These are phyloP conservation scores for Oryzias javanicus DNA, from an alignment of 2,113 vertebrate species.

Conservation along the genomic window DNA sequence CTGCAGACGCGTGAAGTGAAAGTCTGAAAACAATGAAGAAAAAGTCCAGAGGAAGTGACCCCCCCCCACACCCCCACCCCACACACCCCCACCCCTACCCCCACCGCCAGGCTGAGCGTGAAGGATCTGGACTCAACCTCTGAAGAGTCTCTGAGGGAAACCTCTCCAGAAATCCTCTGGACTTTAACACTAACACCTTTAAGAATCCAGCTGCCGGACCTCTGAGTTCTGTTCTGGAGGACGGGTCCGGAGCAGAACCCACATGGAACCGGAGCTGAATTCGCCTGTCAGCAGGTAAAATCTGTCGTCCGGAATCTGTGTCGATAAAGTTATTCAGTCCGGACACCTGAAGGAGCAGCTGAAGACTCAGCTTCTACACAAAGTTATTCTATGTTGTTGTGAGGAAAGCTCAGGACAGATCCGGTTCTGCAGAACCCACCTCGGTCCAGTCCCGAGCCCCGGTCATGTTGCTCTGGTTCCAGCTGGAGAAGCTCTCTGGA, in stretches of 20 bases:
- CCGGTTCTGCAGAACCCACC: conserved; percentile 45
- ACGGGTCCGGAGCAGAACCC: too few relatives aligned
- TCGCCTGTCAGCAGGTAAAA: too few relatives aligned
- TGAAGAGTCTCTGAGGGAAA: not conserved
- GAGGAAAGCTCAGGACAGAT: not conserved
- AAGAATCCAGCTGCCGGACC: too few relatives aligned
- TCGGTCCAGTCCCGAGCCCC: conserved; percentile 52
- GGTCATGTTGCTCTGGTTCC: conserved; percentile 43
- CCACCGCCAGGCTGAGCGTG: not conserved
- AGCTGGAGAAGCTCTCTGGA: conserved; percentile 15
- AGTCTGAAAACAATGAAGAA: conserved; percentile 21
- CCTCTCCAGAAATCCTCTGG: not conserved
- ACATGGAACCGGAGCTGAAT: too few relatives aligned
- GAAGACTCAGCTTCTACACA: not conserved
- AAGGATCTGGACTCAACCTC: not conserved
- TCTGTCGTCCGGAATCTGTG: not conserved
- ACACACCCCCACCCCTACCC: too few relatives aligned
- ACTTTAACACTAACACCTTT: too few relatives aligned
- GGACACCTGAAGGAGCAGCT: too few relatives aligned
- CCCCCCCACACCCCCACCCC: too few relatives aligned
- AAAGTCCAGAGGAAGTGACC: too few relatives aligned
- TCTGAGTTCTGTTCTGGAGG: too few relatives aligned
- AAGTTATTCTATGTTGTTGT: too few relatives aligned
- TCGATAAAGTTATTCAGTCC: not conserved
- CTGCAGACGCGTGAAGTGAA: conserved; percentile 22